A percentile compares a stretch with the other conserved stretches of the same genome.
These are phyloP conservation scores for Desoria tigrina DNA, from an alignment of 2,888 invertebrate genomes.

Conservation along the genomic window DNA sequence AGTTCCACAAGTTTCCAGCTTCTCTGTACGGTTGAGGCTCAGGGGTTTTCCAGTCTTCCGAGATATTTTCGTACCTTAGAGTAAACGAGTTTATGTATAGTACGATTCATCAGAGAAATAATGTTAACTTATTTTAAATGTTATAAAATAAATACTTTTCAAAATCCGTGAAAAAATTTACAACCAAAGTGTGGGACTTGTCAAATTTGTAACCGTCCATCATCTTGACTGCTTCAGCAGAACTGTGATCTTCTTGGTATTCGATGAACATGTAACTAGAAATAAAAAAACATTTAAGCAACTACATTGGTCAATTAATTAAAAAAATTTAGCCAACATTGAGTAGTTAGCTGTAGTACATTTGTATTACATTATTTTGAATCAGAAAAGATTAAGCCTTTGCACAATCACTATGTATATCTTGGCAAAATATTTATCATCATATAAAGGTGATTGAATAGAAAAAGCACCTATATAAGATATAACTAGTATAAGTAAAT, in stretches of 20 bases:
- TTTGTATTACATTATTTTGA: not conserved
- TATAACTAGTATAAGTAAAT: not conserved
- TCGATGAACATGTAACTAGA: slow-evolving; percentile 84
- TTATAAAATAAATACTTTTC: slow-evolving; percentile 66
- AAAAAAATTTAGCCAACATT: too few species aligned
- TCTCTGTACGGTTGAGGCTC: slow-evolving; percentile 85
- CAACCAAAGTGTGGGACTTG: slow-evolving; percentile 81
- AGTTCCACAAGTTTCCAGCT: slow-evolving; percentile 88
- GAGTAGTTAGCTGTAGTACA: too few species aligned
- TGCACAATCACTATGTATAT: slow-evolving; percentile 13
- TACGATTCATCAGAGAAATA: too few species aligned
- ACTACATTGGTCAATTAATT: not conserved
- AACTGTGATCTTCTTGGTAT: slow-evolving; percentile 78
- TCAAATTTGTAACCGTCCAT: slow-evolving; percentile 85
- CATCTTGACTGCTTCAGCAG: slow-evolving; percentile 82
- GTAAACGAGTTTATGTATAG: too few species aligned
- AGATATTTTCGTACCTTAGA: slow-evolving; percentile 77
- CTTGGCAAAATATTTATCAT: slow-evolving; percentile 17
- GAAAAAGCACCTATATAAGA: too few species aligned
- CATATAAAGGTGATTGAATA: not conserved
- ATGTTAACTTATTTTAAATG: not conserved
- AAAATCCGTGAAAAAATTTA: slow-evolving; percentile 93
- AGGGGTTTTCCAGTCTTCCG: slow-evolving; percentile 87
- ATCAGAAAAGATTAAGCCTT: slow-evolving; percentile 46
- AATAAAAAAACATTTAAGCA: slow-evolving; percentile 31